phyloP scores from a whole-genome alignment of 2,888 invertebrate species.

The Acleris literana region DNA sequence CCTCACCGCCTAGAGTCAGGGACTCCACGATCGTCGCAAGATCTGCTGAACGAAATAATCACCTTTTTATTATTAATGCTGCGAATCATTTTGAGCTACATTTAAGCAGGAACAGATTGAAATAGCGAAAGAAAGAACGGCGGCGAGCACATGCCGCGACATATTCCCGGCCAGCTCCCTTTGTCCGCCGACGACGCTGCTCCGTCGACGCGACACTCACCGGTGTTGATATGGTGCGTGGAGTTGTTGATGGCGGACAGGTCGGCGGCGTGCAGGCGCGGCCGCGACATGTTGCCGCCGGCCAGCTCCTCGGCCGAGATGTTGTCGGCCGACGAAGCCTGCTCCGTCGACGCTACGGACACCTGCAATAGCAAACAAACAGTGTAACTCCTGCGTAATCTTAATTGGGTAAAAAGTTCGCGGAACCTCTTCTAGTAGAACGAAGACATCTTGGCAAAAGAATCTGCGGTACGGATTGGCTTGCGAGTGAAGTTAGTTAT shows the following conservation, averaged over 20 bases:
- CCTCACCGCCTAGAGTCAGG: constrained; percentile 86
- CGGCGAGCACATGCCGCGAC: too few relatives aligned
- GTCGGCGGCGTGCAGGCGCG: constrained; percentile 81
- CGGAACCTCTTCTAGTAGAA: too few relatives aligned
- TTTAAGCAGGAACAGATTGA: too few relatives aligned
- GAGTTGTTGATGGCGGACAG: constrained; percentile 89
- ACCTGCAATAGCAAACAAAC: constrained; percentile 51
- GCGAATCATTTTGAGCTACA: too few relatives aligned
- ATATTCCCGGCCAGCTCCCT: too few relatives aligned
- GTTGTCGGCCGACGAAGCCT: constrained; percentile 97
- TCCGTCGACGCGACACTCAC: constrained; percentile 51
- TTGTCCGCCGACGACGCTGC: too few relatives aligned
- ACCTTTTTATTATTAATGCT: not conserved
- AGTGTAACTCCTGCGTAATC: too few relatives aligned
- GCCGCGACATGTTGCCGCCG: constrained; percentile 87
- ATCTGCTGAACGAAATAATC: constrained; percentile 73
- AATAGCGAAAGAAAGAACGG: too few relatives aligned
- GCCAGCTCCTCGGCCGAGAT: constrained; percentile 95
- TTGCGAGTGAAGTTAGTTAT: too few relatives aligned
- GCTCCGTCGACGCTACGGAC: constrained; percentile 97
- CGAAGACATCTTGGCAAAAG: too few relatives aligned
- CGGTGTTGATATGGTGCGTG: constrained; percentile 84
- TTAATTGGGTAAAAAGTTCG: too few relatives aligned
- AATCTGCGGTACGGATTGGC: too few relatives aligned
- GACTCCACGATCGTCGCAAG: constrained; percentile 94